These are phyloP conservation scores for Phoxinus phoxinus DNA, from an alignment of 2,113 vertebrate species.

Conservation along the genomic window DNA sequence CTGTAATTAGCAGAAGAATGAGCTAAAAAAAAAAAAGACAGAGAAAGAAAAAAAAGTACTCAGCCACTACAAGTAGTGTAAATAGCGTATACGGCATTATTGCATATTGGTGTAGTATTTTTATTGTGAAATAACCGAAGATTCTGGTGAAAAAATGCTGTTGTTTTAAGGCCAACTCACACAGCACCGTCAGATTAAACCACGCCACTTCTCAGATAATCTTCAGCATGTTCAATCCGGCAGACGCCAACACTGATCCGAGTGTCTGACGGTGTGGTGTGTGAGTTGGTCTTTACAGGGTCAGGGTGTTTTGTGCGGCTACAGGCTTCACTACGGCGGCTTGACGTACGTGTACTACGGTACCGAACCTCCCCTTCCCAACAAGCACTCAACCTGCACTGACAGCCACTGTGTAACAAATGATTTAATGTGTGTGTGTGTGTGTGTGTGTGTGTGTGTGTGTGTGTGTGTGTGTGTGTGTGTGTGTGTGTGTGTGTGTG, in stretches of 20 bases:
- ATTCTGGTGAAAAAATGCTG: slow-evolving; percentile 68
- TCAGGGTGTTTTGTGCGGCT: slow-evolving; percentile 64
- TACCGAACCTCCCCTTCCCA: slow-evolving; percentile 33
- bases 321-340: slow-evolving; percentile 68
- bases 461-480: slow-evolving; percentile 54
- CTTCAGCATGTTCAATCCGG: too few species aligned
- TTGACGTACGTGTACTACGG: slow-evolving; percentile 64
- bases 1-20: slow-evolving; percentile 40
- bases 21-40: slow-evolving; percentile 25
- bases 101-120: slow-evolving; percentile 76
- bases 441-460: slow-evolving; percentile 17
- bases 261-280: too few species aligned
- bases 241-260: too few species aligned
- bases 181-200: too few species aligned
- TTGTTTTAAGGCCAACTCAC: slow-evolving; percentile 35
- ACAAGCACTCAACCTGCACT: slow-evolving; percentile 75
- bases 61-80: slow-evolving; percentile 66
- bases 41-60: background rate
- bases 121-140: slow-evolving; percentile 71
- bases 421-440: slow-evolving; percentile 65
- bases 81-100: slow-evolving; percentile 76
- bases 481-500: slow-evolving; percentile 29
- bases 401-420: slow-evolving; percentile 77
- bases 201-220: too few species aligned
- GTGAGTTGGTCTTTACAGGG: slow-evolving; percentile 48